Evolutionary conservation across 92 coral and sea anemone species (phyloP).

Genomic region (Zoanthus gigantus): DNA sequence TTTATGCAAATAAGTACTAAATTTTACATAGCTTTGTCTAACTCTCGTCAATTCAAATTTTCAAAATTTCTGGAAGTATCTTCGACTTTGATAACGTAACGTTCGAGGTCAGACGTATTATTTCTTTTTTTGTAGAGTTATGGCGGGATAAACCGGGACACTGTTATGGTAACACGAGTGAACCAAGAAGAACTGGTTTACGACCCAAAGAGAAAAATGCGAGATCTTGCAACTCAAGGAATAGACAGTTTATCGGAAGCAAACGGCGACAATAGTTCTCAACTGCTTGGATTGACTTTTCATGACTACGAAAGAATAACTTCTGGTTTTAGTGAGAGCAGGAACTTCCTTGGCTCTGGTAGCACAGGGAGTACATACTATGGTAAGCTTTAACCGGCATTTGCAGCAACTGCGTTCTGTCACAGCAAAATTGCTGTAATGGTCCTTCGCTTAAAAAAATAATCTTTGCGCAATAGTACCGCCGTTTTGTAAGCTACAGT

Average conservation of each 20-base stretch:
- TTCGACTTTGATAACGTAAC: too few species aligned
- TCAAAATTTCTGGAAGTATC: too few species aligned
- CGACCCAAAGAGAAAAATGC: slow-evolving; percentile 12
- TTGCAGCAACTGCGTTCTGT: too few species aligned
- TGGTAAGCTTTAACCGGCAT: neutral
- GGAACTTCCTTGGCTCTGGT: slow-evolving; percentile 24
- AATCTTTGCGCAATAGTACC: too few species aligned
- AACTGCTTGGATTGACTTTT: slow-evolving; percentile 20
- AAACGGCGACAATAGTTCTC: neutral
- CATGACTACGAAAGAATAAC: slow-evolving; percentile 27
- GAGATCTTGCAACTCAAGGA: neutral
- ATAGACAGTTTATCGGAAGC: neutral
- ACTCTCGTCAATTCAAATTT: too few species aligned
- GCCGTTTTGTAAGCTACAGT: too few species aligned
- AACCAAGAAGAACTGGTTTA: neutral
- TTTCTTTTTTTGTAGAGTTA: too few species aligned
- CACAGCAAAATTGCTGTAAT: too few species aligned
- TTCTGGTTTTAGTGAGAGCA: slow-evolving; percentile 17
- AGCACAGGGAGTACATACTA: slow-evolving; percentile 2
- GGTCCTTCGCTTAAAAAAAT: too few species aligned
- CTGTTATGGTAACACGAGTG: neutral
- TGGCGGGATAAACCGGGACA: slow-evolving; percentile 6
- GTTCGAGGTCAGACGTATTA: too few species aligned
- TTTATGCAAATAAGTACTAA: too few species aligned
- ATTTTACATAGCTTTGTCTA: too few species aligned